Base-by-base conservation (phyloP, 2,113 vertebrate species). In the Synodontis membranacea region DNA sequence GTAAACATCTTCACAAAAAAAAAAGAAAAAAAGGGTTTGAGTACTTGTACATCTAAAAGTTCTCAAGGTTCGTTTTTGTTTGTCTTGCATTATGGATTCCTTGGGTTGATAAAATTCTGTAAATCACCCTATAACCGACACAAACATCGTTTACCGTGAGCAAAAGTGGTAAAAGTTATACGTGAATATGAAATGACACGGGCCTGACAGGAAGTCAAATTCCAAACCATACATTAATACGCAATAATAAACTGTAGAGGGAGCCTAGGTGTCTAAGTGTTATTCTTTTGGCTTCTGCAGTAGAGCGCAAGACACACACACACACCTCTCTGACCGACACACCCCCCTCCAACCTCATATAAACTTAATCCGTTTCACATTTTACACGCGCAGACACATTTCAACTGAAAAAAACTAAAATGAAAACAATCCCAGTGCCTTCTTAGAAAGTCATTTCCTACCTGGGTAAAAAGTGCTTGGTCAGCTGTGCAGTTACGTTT, bases 241-340 rank as follows among this genome's bases (percentile, higher is more conserved):
- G 0, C 60, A 23, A 12, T 42, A 79, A 42, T 68, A 80, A 42
- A 86, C 48, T 34, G 28, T 78, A 46, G 37, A 31, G 48, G 58
- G 56, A 85, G 56, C 58, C 23, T 52, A 54, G 48, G 37, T 64
- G 54, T 46, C 31, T 17, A 46, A 60, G 82, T 11, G 19, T 37
- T 42, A 42, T 84, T 60, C 46, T 56, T 17, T 58, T 58, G 25
- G 28, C 58, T 66, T 80, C 17, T 5, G 76, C 17, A 50, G 9
- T 25, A 39, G 21, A 42, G 56, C 44, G 7, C 46, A 8, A 6
- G 10, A 6, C 37, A 56, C 15, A 60, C 58, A 17, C 75, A 52
- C 72, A 62, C 68, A 11, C 75, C 1, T 48, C 48, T 37, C 84
- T 46, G 15, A 58, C 37, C n/a, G 85, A 81, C 85, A 86, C 86